Evolutionary conservation across 2,888 invertebrate species (phyloP), one percentile per base, ranked within the genome.

Genomic region (Phasia obesa): DNA sequence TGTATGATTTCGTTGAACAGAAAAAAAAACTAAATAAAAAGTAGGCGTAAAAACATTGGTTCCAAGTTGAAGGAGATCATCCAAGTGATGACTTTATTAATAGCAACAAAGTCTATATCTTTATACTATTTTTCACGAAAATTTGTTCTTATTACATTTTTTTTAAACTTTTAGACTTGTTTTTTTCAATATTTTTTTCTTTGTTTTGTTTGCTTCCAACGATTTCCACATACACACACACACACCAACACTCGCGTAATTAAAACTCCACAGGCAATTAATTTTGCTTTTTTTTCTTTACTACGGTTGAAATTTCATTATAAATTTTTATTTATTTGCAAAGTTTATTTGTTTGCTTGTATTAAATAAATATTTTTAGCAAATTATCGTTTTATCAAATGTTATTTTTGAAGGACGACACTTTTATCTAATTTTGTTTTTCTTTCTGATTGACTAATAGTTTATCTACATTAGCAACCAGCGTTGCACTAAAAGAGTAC

Each of bases 401-500:
- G 4, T 42, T 49, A 47, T n/a, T 38, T 70, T 70, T 55, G 64
- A 21, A 49, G 71, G 71, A 73, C 51, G 9, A 79, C 23, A 73
- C 27, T 64, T 67, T 76, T 77, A 53, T 73, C 59, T 51, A 35
- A 59, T 25, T 57, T 65, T 79, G 65, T 79, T 79, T 73, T 79
- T 73, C 65, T 73, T 79, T 73, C 59, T 64, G 51, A 65, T 65
- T 71, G 13, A 64, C 49, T 55, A 78, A 64, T 51, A 78, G n/a
- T 79, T 79, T 79, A 73, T 73, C 73, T 79, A 73, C 59, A 51
- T 59, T n/a, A 79, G 15, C 21, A 51, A 9, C 23, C 73, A 79
- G 42, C 17, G 65, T 78, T 78, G 78, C 3, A 35, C 44, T 6
- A 15, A 7, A 57, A 31, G 2, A 4, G 74, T 55, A 64, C 0